A percentile compares a stretch with the other conserved stretches of the same genome.
These are phyloP conservation scores for Plebejus argus DNA, from an alignment of 2,888 invertebrate genomes.

Conservation along the genomic window DNA sequence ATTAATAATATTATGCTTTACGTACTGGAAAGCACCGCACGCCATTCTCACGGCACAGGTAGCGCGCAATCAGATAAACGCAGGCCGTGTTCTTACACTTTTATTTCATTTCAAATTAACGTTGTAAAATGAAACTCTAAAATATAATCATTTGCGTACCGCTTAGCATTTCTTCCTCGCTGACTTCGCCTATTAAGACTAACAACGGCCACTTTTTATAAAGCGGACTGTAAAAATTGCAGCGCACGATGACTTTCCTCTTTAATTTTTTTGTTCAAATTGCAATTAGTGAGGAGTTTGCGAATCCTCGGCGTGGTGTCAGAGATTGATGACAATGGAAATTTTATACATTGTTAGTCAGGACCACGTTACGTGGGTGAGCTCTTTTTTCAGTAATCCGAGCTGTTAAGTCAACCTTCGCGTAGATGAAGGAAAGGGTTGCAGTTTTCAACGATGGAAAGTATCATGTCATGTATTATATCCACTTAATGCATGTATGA, in stretches of 20 bases:
- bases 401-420: slow-evolving; percentile 56
- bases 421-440: slow-evolving; percentile 37
- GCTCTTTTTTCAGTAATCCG: slow-evolving; percentile 75
- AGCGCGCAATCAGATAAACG: slow-evolving; percentile 39
- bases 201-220: slow-evolving; percentile 58
- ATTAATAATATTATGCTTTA: too few species aligned
- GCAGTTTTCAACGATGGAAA: background rate
- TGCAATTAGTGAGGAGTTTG: slow-evolving; percentile 80
- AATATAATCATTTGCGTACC: slow-evolving; percentile 33
- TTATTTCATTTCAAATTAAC: slow-evolving; percentile 33
- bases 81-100: slow-evolving; percentile 32
- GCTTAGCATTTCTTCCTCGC: slow-evolving; percentile 40
- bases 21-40: slow-evolving; percentile 41
- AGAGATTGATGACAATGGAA: slow-evolving; percentile 81
- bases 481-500: too few species aligned
- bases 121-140: slow-evolving; percentile 32
- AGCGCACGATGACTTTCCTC: slow-evolving; percentile 73
- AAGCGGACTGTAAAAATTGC: slow-evolving; percentile 69
- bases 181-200: slow-evolving; percentile 45
- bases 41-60: slow-evolving; percentile 44
- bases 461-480: background rate
- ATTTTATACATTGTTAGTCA: slow-evolving; percentile 81
- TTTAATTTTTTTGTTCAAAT: slow-evolving; percentile 78
- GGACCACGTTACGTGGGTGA: slow-evolving; percentile 73
- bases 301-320: slow-evolving; percentile 77